phyloP scores from a whole-genome alignment of 1,140 invertebrate genomes.

The Hetaerina americana region DNA sequence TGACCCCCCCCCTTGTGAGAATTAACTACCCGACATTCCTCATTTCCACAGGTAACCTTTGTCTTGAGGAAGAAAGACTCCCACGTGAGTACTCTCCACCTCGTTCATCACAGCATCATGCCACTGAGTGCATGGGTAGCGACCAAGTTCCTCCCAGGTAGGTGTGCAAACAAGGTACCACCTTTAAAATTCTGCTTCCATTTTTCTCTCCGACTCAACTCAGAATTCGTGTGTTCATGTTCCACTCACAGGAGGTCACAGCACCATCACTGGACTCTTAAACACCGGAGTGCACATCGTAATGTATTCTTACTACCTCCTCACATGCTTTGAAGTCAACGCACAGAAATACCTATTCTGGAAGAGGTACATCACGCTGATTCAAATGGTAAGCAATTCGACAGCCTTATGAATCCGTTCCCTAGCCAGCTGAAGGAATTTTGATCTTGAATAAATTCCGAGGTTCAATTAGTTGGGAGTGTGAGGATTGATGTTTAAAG shows the following conservation, averaged over 20 bases:
- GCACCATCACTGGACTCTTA: constrained; percentile 31
- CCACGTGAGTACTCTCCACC: constrained; percentile 36
- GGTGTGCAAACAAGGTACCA: neutral
- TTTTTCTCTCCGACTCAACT: too few relatives aligned
- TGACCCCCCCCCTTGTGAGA: too few relatives aligned
- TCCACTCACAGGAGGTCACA: constrained; percentile 28
- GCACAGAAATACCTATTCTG: constrained; percentile 37
- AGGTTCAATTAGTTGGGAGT: too few relatives aligned
- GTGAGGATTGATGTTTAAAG: too few relatives aligned
- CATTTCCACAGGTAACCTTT: constrained; percentile 29
- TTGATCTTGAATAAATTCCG: too few relatives aligned
- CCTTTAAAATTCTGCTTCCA: too few relatives aligned
- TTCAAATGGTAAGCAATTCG: constrained; percentile 37
- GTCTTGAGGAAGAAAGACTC: constrained; percentile 33
- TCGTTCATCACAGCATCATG: constrained; percentile 36
- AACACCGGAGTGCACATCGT: constrained; percentile 40
- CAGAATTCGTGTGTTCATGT: too few relatives aligned
- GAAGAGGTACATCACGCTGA: constrained; percentile 38
- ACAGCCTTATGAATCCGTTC: too few relatives aligned
- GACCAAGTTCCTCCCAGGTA: constrained; percentile 12
- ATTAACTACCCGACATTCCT: too few relatives aligned
- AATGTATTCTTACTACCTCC: constrained; percentile 37
- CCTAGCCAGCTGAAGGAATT: too few relatives aligned
- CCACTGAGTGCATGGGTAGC: constrained; percentile 13
- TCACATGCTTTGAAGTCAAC: constrained; percentile 33